These are phyloP conservation scores for Ptyas mucosa DNA, from an alignment of 2,113 vertebrate species.

Conservation along the genomic window DNA sequence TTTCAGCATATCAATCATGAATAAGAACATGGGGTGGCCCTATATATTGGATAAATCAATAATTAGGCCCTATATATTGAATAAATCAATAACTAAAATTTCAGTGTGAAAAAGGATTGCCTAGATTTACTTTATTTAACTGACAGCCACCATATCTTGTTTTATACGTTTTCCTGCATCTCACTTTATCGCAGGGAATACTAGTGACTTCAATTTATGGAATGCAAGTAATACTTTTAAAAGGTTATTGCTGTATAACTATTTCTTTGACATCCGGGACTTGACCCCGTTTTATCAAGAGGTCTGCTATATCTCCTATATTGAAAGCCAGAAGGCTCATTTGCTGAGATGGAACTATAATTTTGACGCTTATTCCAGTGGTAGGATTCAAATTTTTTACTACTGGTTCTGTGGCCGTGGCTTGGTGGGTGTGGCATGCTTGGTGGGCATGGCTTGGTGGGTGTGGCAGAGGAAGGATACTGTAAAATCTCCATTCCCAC, in stretches of 20 bases:
- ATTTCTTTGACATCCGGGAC: neutral
- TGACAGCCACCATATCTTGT: neutral
- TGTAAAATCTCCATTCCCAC: too few relatives aligned
- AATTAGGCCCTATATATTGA: neutral
- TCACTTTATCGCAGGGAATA: neutral
- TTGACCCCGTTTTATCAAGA: neutral
- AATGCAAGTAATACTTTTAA: neutral
- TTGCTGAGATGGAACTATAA: neutral
- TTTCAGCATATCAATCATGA: too few relatives aligned
- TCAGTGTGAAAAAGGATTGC: neutral
- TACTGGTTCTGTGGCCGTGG: too few relatives aligned
- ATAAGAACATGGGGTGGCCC: too few relatives aligned
- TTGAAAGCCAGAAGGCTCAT: neutral
- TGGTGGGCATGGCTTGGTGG: too few relatives aligned
- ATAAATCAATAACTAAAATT: neutral
- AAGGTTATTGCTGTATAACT: neutral
- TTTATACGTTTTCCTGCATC: neutral
- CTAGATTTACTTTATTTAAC: neutral
- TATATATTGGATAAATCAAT: neutral
- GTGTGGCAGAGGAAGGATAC: too few relatives aligned
- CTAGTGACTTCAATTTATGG: neutral
- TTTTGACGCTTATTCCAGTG: neutral
- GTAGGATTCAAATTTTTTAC: too few relatives aligned
- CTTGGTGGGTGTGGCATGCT: too few relatives aligned
- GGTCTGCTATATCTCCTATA: neutral